These are phyloP conservation scores for Geotrypetes seraphini DNA, from an alignment of 2,797 vertebrate genomes.

Conservation along the genomic window DNA sequence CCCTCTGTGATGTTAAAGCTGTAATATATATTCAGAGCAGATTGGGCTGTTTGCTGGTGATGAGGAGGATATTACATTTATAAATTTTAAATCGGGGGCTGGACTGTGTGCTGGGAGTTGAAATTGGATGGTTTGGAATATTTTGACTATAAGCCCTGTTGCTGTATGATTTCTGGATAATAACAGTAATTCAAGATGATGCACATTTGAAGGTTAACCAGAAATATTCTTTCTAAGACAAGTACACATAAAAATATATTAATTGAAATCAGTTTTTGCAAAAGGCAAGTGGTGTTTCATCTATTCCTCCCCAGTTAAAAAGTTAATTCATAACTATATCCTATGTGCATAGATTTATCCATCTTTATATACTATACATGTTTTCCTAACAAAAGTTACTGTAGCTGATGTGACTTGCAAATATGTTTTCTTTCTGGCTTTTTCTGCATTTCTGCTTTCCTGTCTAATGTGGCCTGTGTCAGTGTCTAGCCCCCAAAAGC, in stretches of 20 bases:
- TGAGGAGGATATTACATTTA: conserved; percentile 79
- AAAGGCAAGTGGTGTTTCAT: no score
- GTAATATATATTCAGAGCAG: conserved; percentile 84
- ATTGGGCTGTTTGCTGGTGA: conserved; percentile 73
- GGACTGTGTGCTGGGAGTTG: conserved; percentile 59
- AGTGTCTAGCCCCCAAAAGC: conserved; percentile 39
- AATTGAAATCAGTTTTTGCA: no score
- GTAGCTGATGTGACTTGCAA: no score
- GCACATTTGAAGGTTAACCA: conserved; percentile 28
- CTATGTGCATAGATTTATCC: no score
- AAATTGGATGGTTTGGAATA: conserved; percentile 56
- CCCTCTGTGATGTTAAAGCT: conserved; percentile 77
- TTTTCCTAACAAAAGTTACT: no score
- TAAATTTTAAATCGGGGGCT: conserved; percentile 74
- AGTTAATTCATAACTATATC: no score
- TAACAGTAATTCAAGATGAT: conserved; percentile 43
- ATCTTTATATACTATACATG: no score
- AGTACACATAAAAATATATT: conserved; percentile 22
- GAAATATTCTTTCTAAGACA: conserved; percentile 23
- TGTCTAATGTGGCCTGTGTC: conserved; percentile 42
- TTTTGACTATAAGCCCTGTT: conserved; percentile 49
- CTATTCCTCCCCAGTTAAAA: no score
- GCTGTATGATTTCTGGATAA: conserved; percentile 47
- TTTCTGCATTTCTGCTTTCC: conserved; percentile 45
- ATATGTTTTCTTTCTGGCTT: conserved; percentile 23